These are phyloP conservation scores for Megalurothrips usitatus DNA, from an alignment of 2,888 invertebrate species.

Conservation along the genomic window DNA sequence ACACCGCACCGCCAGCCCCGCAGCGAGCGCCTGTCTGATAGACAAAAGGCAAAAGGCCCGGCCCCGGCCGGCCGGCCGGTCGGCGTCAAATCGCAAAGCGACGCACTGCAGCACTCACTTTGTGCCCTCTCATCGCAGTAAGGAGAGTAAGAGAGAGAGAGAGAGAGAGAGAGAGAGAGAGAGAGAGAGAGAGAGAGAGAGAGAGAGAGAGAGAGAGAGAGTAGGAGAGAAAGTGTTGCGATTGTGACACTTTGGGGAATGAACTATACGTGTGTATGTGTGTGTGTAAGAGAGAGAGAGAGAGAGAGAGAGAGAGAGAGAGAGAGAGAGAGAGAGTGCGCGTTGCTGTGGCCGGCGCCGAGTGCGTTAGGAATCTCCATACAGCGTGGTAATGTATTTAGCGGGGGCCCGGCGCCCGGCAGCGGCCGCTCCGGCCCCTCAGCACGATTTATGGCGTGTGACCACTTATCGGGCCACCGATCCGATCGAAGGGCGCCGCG, in stretches of 20 bases:
- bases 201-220: too few relatives aligned
- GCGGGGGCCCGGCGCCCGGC: not conserved
- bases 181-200: too few relatives aligned
- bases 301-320: not conserved
- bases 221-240: too few relatives aligned
- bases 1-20: not conserved
- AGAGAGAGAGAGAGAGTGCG: conserved; percentile 15
- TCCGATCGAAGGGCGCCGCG: conserved; percentile 43
- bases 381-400: conserved; percentile 32
- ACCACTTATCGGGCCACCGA: conserved; percentile 4
- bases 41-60: not conserved
- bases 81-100: not conserved
- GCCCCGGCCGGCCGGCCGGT: too few relatives aligned
- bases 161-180: too few relatives aligned
- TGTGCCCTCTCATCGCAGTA: not conserved
- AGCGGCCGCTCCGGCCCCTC: not conserved
- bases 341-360: conserved; percentile 35
- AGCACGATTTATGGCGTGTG: conserved; percentile 15
- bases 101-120: not conserved
- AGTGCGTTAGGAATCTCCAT: conserved; percentile 43
- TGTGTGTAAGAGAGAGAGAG: conserved; percentile 7
- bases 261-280: too few relatives aligned
- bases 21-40: conserved; percentile 1
- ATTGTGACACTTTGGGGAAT: too few relatives aligned
- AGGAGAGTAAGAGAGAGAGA: too few relatives aligned